Conservation (phyloP, 2,113 vertebrate genomes). For the Malurus alboscapulatus region DNA sequence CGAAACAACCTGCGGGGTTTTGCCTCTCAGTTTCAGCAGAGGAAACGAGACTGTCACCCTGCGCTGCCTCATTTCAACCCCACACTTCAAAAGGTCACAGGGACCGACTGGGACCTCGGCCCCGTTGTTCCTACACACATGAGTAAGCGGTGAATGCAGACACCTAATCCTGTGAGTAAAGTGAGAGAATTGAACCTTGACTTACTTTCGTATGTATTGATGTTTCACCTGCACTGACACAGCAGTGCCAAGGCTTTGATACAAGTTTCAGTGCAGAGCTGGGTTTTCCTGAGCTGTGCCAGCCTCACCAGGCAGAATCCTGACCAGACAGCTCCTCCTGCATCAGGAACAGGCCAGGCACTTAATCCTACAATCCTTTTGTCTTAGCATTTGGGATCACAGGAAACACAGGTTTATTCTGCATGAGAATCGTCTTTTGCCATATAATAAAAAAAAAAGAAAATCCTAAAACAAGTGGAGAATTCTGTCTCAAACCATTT, state of each 20-base stretch:
- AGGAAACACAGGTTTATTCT: constrained; percentile 10
- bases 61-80: background rate
- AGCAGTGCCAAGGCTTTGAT: background rate
- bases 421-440: background rate
- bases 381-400: background rate
- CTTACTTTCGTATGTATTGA: background rate
- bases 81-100: constrained; percentile 7
- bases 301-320: background rate
- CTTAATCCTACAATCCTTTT: constrained; percentile 21
- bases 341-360: background rate
- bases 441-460: background rate
- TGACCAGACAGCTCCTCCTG: background rate
- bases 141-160: background rate
- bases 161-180: background rate
- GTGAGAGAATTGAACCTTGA: background rate
- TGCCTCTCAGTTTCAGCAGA: background rate
- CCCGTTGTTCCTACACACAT: background rate
- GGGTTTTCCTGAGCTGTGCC: background rate
- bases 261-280: background rate
- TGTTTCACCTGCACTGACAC: background rate
- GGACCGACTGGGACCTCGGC: background rate
- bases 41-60: fast-evolving
- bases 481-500: background rate
- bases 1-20: background rate
- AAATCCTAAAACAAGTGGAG: background rate